These are phyloP conservation scores for Sander lucioperca DNA, from an alignment of 2,113 vertebrate genomes.

Conservation along the genomic window DNA sequence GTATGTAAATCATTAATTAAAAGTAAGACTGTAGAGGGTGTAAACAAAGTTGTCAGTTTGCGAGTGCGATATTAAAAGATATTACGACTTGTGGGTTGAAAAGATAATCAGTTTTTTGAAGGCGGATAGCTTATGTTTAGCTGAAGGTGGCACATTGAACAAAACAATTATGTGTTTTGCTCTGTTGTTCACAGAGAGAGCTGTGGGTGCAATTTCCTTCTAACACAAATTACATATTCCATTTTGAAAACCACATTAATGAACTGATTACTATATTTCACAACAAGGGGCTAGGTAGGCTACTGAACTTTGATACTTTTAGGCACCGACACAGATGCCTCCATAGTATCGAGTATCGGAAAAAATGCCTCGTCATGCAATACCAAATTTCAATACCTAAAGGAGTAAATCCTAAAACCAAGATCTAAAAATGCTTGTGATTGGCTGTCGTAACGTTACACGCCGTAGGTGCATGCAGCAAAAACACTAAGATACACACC, in stretches of 20 bases:
- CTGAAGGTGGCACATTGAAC: constrained; percentile 6
- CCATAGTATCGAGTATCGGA: too few relatives aligned
- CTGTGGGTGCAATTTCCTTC: not conserved
- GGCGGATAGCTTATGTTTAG: not conserved
- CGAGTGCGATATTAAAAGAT: constrained; percentile 5
- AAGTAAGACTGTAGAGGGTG: constrained; percentile 28
- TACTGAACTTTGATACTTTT: too few relatives aligned
- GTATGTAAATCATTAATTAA: constrained; percentile 58
- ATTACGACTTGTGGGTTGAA: not conserved
- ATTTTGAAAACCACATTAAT: not conserved
- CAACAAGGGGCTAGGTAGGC: too few relatives aligned
- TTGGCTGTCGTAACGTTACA: too few relatives aligned
- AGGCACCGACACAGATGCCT: too few relatives aligned
- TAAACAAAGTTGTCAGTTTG: constrained; percentile 27
- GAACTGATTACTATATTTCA: too few relatives aligned
- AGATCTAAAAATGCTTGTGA: too few relatives aligned
- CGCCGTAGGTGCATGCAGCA: too few relatives aligned
- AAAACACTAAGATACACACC: too few relatives aligned
- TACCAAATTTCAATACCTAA: too few relatives aligned
- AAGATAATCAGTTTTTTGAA: not conserved
- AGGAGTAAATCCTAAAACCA: too few relatives aligned
- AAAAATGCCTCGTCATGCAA: too few relatives aligned
- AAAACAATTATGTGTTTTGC: not conserved
- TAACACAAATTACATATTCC: not conserved
- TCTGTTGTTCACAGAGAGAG: not conserved